These are phyloP conservation scores for Vidua chalybeata DNA, from an alignment of 2,113 vertebrate species.

Conservation along the genomic window DNA sequence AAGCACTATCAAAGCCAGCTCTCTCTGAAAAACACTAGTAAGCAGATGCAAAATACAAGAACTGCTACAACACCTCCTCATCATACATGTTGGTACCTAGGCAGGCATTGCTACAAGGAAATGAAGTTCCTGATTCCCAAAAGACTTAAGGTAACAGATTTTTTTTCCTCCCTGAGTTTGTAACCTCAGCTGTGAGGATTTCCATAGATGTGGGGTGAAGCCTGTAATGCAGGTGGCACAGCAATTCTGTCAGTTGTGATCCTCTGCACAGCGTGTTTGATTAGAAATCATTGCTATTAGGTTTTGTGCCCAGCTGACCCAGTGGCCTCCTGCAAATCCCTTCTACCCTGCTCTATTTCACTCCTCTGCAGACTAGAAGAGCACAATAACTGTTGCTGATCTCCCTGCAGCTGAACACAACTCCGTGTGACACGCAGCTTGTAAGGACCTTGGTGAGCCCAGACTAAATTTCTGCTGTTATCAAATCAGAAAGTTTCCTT, in stretches of 20 bases:
- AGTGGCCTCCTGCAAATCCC: neutral
- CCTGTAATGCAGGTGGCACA: neutral
- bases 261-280: neutral
- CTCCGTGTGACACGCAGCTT: neutral
- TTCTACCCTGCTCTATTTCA: neutral
- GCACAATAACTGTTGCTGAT: neutral
- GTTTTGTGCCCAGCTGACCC: accelerated
- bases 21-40: neutral
- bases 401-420: neutral
- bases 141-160: neutral
- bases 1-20: neutral
- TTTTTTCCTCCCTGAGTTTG: neutral
- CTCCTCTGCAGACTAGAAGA: neutral
- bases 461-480: neutral
- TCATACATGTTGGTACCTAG: neutral
- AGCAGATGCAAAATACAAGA: neutral
- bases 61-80: neutral
- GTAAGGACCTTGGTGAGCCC: neutral
- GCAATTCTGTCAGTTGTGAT: neutral
- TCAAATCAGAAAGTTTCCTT: neutral
- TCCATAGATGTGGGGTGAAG: neutral
- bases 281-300: accelerated
- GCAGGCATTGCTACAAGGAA: neutral
- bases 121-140: neutral
- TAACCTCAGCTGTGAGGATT: neutral